Evolutionary conservation across 2,113 vertebrate genomes (phyloP).

Genomic region (Solenodon paradoxus): DNA sequence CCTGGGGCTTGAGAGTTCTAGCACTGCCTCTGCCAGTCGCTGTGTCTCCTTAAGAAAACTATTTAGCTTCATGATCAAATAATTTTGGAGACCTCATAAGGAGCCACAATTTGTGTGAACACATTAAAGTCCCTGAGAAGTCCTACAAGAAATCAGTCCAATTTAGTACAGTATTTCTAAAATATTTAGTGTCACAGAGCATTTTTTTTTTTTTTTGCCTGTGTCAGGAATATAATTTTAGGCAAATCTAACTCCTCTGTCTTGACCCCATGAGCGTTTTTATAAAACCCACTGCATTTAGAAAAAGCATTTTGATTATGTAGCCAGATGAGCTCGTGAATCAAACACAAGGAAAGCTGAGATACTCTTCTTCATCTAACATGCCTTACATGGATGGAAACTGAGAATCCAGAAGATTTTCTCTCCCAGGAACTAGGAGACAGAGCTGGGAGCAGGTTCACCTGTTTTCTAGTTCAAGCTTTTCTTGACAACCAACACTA

Average conservation of each 20-base stretch:
- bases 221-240: background rate
- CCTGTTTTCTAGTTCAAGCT: background rate
- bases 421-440: background rate
- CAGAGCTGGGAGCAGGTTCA: background rate
- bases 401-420: background rate
- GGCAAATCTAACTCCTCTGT: background rate
- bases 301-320: background rate
- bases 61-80: background rate
- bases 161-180: background rate
- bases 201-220: background rate
- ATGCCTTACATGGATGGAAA: background rate
- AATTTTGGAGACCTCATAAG: background rate
- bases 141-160: background rate
- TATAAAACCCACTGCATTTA: background rate
- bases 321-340: background rate
- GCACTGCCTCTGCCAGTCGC: background rate
- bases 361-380: background rate
- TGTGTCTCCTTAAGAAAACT: background rate
- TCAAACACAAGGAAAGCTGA: background rate
- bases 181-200: background rate
- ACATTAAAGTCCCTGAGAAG: background rate
- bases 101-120: background rate
- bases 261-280: background rate
- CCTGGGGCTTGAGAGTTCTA: background rate
- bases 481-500: background rate